Percentiles rank a stretch among this genome's conserved stretches.
Conservation (phyloP, 1,140 invertebrate species). For the Drosophila virilis region DNA sequence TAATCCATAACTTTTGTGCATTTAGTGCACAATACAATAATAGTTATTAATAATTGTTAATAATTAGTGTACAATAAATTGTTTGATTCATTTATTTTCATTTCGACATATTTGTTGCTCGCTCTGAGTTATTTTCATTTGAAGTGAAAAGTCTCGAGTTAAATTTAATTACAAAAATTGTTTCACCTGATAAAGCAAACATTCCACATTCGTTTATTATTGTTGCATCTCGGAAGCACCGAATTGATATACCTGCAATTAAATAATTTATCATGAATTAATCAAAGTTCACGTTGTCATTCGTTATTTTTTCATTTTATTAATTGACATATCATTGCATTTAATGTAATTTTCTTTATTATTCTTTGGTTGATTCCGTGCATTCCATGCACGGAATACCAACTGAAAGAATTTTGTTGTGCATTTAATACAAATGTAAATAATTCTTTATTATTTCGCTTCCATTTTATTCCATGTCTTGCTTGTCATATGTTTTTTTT, state of each 20-base stretch:
- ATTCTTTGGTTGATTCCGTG: background rate
- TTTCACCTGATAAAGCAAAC: background rate
- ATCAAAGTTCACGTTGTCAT: slow-evolving; percentile 2
- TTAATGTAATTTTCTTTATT: background rate
- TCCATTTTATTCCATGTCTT: background rate
- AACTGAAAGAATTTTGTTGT: background rate
- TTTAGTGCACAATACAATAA: too few species aligned
- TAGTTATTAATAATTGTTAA: slow-evolving; percentile 11
- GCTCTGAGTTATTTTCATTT: background rate
- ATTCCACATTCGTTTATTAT: background rate
- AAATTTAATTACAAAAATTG: background rate
- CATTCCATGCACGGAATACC: background rate
- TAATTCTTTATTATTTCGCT: background rate
- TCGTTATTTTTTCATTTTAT: background rate
- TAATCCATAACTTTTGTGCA: background rate
- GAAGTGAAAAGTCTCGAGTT: background rate
- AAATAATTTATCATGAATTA: slow-evolving; percentile 12
- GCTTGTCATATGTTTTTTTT: background rate
- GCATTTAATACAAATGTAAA: too few species aligned
- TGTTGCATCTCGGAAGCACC: background rate
- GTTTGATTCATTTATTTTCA: slow-evolving; percentile 31
- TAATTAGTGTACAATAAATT: slow-evolving; percentile 41
- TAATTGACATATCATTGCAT: slow-evolving; percentile 4
- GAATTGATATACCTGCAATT: background rate
- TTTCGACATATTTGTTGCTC: background rate